Evolutionary conservation across 2,888 invertebrate species (phyloP).

Genomic region (Orchestes rusci): DNA sequence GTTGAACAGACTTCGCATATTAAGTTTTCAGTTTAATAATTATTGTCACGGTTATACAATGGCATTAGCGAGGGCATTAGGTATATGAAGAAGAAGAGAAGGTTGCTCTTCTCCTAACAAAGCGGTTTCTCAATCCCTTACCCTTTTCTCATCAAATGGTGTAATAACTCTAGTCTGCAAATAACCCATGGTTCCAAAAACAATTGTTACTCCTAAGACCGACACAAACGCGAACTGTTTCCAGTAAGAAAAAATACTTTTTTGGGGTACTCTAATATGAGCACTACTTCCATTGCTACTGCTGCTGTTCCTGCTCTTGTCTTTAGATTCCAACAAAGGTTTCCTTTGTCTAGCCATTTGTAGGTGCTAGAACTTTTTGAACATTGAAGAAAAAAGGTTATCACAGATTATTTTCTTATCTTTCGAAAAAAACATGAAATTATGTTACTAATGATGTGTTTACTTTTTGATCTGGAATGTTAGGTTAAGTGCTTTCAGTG

Average conservation of each 20-base stretch:
- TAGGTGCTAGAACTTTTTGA: no score
- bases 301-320: slow-evolving; percentile 38
- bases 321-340: slow-evolving; percentile 20
- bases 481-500: no score
- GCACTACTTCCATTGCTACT: slow-evolving; percentile 43
- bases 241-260: slow-evolving; percentile 36
- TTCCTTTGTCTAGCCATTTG: slow-evolving; percentile 20
- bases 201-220: slow-evolving; percentile 63
- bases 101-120: background rate
- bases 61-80: no score
- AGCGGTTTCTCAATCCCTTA: background rate
- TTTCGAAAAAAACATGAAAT: no score
- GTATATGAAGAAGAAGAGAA: no score
- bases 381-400: no score
- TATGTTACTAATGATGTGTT: no score
- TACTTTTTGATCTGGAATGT: no score
- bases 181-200: slow-evolving; percentile 74
- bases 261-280: slow-evolving; percentile 15
- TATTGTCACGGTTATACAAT: no score
- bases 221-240: slow-evolving; percentile 54
- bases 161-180: slow-evolving; percentile 84
- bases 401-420: no score
- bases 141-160: slow-evolving; percentile 64
- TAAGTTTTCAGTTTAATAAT: no score
- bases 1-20: no score